Evolutionary conservation across 1,140 invertebrate species (phyloP).

Genomic region (Drosophila serrata): DNA sequence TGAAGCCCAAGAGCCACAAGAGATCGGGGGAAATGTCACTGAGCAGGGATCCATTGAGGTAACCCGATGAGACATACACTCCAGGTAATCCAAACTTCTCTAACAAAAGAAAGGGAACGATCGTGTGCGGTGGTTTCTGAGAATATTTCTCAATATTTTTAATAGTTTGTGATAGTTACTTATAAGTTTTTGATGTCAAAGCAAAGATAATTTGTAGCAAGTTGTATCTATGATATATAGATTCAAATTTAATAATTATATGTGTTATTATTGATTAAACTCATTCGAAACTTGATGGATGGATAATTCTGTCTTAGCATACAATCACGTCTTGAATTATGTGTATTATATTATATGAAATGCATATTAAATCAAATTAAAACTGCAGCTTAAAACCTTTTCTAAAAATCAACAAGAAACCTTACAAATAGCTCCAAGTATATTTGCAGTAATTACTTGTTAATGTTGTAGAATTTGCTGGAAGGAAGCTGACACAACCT

Average conservation of each 20-base stretch:
- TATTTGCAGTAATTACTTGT: neutral
- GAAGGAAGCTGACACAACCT: constrained; percentile 7
- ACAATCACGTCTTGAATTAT: no score
- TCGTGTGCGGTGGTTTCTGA: constrained; percentile 25
- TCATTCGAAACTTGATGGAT: no score
- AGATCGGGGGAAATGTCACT: constrained; percentile 16
- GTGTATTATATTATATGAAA: no score
- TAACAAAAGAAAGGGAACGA: no score
- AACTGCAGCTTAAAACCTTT: neutral
- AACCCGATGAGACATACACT: constrained; percentile 17
- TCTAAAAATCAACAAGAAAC: neutral
- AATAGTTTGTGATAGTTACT: neutral
- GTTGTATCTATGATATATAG: neutral
- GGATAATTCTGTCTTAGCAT: no score
- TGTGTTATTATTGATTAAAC: neutral
- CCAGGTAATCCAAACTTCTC: constrained; percentile 12
- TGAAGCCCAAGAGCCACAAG: neutral
- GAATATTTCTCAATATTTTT: neutral
- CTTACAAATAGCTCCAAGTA: neutral
- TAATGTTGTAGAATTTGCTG: neutral
- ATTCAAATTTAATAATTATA: neutral
- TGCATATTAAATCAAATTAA: neutral
- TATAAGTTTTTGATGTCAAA: neutral
- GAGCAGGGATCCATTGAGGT: constrained; percentile 11
- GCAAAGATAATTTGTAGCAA: neutral